These are phyloP conservation scores for Chloromyia formosa DNA, from an alignment of 2,888 invertebrate species.

Conservation along the genomic window DNA sequence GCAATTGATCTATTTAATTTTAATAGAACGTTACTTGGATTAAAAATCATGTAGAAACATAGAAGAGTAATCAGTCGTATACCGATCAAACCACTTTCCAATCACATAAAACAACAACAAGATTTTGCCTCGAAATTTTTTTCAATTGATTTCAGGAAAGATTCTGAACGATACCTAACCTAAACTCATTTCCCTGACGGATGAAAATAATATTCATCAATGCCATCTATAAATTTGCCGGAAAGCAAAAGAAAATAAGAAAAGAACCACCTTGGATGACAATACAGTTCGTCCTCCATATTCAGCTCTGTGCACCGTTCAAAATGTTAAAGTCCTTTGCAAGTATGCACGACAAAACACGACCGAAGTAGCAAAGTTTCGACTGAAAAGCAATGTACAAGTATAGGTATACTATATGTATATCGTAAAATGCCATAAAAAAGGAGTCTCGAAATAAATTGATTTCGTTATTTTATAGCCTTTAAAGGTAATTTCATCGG, in stretches of 20 bases:
- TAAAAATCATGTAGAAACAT: too few relatives aligned
- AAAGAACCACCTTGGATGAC: neutral
- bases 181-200: too few relatives aligned
- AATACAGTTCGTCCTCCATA: neutral
- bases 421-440: constrained; percentile 36
- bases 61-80: too few relatives aligned
- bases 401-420: too few relatives aligned
- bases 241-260: neutral
- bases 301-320: too few relatives aligned
- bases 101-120: too few relatives aligned
- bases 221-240: neutral
- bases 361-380: constrained; percentile 27
- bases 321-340: neutral
- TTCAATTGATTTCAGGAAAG: too few relatives aligned
- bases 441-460: constrained; percentile 45
- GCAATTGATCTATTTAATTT: too few relatives aligned
- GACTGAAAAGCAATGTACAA: neutral
- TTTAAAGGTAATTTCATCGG: constrained; percentile 49
- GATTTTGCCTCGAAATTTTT: too few relatives aligned
- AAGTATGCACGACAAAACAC: neutral
- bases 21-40: too few relatives aligned
- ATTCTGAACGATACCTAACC: too few relatives aligned
- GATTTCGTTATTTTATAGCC: constrained; percentile 47
- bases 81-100: too few relatives aligned
- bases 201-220: neutral